Evolutionary conservation across 2,113 vertebrate species (phyloP), one percentile per base, ranked within the genome.

Genomic region (Microtus richardsoni): DNA sequence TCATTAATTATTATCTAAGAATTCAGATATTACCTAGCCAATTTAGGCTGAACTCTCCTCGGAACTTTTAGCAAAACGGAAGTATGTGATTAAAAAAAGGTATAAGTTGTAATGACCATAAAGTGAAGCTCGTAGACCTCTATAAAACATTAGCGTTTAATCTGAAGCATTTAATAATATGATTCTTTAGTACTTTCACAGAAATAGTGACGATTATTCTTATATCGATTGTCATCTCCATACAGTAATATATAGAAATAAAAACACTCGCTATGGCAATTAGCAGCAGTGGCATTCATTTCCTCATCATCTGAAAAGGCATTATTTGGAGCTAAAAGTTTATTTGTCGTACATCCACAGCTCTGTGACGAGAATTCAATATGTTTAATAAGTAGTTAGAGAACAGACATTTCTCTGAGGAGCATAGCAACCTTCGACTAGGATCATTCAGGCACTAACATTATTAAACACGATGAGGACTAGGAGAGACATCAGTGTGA

Each of bases 301-400:
- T 96, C 88, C 36, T 85, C 41, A 78, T 33, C 47, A 74, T 68
- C 54, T 97, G 91, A 49, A 94, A 96, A 96, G 97, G 73, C 39
- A 49, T 84, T 79, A 91, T 94, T 75, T 75, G 92, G 26, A 84
- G 93, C 28, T 82, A 91, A 74, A 96, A 88, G 58, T 87, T 97
- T 97, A 94, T 98, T 97, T 96, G 80, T 82, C 92, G 78, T 93
- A n/a, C 52, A 92, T 98, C 95, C 94, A 89, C 90, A 73, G 86
- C 54, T 92, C 70, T 8, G 0, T 96, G 74, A 90, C 91, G 96
- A 49, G 10, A 98, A 96, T 97, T 97, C 79, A 95, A 64, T 95
- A 70, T 97, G 95, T 98, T 97, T 97, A 96, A 87, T 97, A 97
- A 98, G 68, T 97, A 95, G 90, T 93, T 91, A 93, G 95, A 96